Evolutionary conservation across 2,113 vertebrate species (phyloP).

Genomic region (Chionodraco myersi): DNA sequence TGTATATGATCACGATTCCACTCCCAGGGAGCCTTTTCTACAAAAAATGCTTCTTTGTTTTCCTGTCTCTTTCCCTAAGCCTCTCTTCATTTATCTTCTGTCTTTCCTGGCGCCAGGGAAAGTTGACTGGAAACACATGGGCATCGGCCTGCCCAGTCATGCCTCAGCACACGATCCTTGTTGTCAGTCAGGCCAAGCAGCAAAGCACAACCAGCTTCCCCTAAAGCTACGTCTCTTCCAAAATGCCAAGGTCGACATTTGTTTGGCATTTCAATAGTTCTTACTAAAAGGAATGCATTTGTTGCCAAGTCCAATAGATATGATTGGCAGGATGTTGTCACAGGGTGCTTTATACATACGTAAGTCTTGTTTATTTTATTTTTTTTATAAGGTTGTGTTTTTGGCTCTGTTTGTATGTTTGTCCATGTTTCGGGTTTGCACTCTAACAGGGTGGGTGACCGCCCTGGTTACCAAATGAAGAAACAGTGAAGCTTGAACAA

Average conservation of each 20-base stretch:
- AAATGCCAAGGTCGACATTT: constrained; percentile 24
- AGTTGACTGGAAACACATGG: constrained; percentile 70
- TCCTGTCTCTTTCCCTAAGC: constrained; percentile 8
- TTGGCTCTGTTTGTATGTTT: too few species aligned
- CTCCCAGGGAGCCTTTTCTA: constrained; percentile 30
- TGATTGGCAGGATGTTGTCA: constrained; percentile 3
- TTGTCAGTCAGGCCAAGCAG: constrained; percentile 40
- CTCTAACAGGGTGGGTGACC: too few species aligned
- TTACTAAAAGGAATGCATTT: constrained; percentile 15
- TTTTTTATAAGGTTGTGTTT: too few species aligned
- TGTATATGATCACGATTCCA: constrained; percentile 46
- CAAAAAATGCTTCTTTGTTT: constrained; percentile 43
- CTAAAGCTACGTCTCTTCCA: constrained; percentile 14
- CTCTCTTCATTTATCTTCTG: constrained; percentile 17
- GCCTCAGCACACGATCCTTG: constrained; percentile 34
- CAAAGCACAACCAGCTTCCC: constrained; percentile 42
- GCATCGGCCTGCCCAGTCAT: constrained; percentile 31
- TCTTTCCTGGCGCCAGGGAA: constrained; percentile 39
- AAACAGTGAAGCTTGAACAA: too few species aligned
- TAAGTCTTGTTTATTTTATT: neutral
- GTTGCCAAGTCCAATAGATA: neutral
- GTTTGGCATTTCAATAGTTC: constrained; percentile 34
- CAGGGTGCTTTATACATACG: neutral
- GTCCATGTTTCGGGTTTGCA: too few species aligned
- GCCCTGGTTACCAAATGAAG: too few species aligned